Evolutionary conservation across 2,113 vertebrate genomes (phyloP).

Genomic region (Ovis aries): DNA sequence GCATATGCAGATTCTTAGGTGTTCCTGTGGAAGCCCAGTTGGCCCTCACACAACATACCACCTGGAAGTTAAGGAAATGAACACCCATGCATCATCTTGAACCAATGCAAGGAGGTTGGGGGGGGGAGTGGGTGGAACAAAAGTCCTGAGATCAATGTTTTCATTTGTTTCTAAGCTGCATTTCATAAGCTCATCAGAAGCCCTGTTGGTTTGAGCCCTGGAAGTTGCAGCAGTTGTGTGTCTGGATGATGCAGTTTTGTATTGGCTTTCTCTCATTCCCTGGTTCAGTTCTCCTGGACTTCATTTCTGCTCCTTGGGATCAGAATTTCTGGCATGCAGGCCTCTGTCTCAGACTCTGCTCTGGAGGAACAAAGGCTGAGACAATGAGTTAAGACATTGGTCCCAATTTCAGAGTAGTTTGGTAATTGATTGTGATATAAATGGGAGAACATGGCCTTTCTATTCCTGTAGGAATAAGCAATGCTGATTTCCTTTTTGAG

Average conservation of each 20-base stretch:
- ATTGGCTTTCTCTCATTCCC: background rate
- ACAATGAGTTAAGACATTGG: background rate
- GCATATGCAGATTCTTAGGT: background rate
- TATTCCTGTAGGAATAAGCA: background rate
- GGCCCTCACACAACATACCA: background rate
- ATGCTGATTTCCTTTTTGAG: background rate
- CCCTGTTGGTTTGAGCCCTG: background rate
- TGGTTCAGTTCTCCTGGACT: background rate
- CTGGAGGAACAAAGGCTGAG: background rate
- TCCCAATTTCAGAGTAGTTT: background rate
- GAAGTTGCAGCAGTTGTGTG: background rate
- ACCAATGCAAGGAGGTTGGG: fast-evolving
- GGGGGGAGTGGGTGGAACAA: fast-evolving
- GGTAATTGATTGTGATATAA: background rate
- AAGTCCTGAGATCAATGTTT: background rate
- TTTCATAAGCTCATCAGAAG: background rate
- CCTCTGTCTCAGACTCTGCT: background rate
- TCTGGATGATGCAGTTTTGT: background rate
- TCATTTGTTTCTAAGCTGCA: background rate
- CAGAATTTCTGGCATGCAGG: background rate
- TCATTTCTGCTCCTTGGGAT: background rate
- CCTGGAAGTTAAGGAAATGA: background rate
- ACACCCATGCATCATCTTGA: background rate
- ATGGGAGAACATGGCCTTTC: background rate
- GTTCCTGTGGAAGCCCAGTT: background rate